Evolutionary conservation across 1,140 invertebrate species (phyloP), one percentile per base, ranked within the genome.

Genomic region (Brevipalpus yothersi): DNA sequence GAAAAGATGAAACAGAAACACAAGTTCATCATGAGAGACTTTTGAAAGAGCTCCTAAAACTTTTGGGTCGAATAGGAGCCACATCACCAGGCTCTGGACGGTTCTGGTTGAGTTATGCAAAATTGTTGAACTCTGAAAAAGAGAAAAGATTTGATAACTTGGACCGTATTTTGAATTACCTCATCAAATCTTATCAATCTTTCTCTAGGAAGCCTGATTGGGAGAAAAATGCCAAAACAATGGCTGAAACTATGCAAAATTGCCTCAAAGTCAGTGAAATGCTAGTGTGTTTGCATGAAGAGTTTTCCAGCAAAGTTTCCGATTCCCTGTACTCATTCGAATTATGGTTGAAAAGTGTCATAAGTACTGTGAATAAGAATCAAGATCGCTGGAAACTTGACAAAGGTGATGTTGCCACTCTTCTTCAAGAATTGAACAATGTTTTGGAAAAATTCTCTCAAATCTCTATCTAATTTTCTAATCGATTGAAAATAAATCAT

Each of bases 101-200:
- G 42, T 12, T 39, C 2, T 57, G 56, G 56, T n/a, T 41, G 23
- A 7, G 15, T 12, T 57, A 57, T 43, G 56, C 40, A n/a, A 57
- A 57, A 4, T 42, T 57, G 12, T 12, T 42, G 12, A 15, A 42
- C 17, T 43, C n/a, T 41, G 12, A 11, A 10, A 42, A 21, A 98
- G 8, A 99, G 75, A 31, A 31, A 31, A 31, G 31, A 31, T 31
- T 31, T 3, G 31, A 31, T 31, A 2, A 98, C 90, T 76, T 98
- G 93, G 23, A 99, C 93, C 75, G 98, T 98, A 74, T 99, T 98
- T 72, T 99, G 94, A 69, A 99, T 98, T 41, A 93, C 93, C 74
- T 99, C 94, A 66, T 98, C 74, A 70, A 98, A 98, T 67, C 86
- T 93, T 47, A 99, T 21, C 56, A 43, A 5, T 12, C 40, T 11